Evolutionary conservation across 2,113 vertebrate genomes (phyloP).

Genomic region (Saimiri boliviensis): DNA sequence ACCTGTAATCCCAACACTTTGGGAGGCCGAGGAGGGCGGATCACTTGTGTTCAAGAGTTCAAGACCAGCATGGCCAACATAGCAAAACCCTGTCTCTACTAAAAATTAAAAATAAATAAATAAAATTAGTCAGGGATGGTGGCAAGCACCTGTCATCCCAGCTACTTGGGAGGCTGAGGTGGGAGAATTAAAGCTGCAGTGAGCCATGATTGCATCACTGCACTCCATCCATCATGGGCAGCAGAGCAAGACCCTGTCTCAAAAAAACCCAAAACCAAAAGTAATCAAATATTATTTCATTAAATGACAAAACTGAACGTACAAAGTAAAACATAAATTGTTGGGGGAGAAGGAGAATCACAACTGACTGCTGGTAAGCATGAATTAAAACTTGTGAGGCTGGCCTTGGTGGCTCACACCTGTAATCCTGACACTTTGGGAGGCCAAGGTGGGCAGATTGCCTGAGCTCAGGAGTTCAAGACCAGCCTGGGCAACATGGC

Average conservation of each 20-base stretch:
- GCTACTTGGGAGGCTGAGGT: no score
- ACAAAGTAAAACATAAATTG: constrained; percentile 2
- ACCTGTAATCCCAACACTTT: background rate
- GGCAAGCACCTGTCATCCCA: no score
- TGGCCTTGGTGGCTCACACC: no score
- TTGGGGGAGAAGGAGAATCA: background rate
- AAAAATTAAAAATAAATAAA: no score
- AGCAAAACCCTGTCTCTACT: no score
- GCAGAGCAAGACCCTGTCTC: no score
- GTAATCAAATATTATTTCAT: background rate
- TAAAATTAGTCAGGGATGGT: no score
- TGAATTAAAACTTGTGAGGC: background rate
- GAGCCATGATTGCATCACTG: background rate
- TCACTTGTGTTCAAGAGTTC: background rate
- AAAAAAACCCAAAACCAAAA: no score
- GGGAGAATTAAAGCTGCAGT: background rate
- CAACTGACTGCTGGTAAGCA: background rate
- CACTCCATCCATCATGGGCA: background rate
- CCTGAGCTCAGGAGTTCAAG: no score
- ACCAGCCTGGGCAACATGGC: background rate
- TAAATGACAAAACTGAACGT: background rate
- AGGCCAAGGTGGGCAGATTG: no score
- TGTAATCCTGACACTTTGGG: no score
- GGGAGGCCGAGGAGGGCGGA: background rate
- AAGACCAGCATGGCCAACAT: background rate